A percentile compares a stretch with the other conserved stretches of the same genome.
Evolutionary conservation across 2,888 invertebrate genomes (phyloP).

Genomic region (Darwinula stevensoni): DNA sequence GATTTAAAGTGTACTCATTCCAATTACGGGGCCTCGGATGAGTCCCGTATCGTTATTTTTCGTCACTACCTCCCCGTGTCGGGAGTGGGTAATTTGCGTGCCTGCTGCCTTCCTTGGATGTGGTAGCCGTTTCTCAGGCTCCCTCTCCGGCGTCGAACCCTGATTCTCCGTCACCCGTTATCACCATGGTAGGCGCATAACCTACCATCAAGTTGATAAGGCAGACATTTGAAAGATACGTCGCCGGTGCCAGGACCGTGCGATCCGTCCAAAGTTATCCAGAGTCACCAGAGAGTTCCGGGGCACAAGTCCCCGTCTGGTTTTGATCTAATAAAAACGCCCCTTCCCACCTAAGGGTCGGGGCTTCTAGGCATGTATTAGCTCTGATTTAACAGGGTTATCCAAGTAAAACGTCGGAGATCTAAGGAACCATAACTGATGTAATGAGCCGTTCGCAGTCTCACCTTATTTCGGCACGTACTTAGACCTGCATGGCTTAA

Average conservation of each 20-base stretch:
- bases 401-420: slow-evolving; percentile 10
- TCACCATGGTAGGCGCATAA: slow-evolving; percentile 32
- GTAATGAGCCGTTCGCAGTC: slow-evolving; percentile 29
- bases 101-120: slow-evolving; percentile 21
- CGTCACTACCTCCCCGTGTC: slow-evolving; percentile 30
- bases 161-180: slow-evolving; percentile 40
- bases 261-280: slow-evolving; percentile 14
- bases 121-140: slow-evolving; percentile 21
- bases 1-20: slow-evolving; percentile 26
- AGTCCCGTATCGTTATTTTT: slow-evolving; percentile 32
- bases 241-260: slow-evolving; percentile 13
- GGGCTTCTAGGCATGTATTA: slow-evolving; percentile 1
- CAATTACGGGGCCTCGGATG: slow-evolving; percentile 25
- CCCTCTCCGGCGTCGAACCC: slow-evolving; percentile 19
- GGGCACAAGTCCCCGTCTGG: slow-evolving; percentile 17
- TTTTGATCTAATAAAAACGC: slow-evolving; percentile 26
- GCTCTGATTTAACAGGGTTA: slow-evolving; percentile 1
- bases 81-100: slow-evolving; percentile 26
- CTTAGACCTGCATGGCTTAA: slow-evolving; percentile 35
- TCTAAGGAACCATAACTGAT: slow-evolving; percentile 27
- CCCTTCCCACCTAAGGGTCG: slow-evolving; percentile 13
- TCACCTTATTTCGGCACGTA: slow-evolving; percentile 25
- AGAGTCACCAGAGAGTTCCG: slow-evolving; percentile 13
- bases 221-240: slow-evolving; percentile 27
- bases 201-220: slow-evolving; percentile 36